Evolutionary conservation across 2,113 vertebrate genomes (phyloP).

Genomic region (Paedocypris sp.): DNA sequence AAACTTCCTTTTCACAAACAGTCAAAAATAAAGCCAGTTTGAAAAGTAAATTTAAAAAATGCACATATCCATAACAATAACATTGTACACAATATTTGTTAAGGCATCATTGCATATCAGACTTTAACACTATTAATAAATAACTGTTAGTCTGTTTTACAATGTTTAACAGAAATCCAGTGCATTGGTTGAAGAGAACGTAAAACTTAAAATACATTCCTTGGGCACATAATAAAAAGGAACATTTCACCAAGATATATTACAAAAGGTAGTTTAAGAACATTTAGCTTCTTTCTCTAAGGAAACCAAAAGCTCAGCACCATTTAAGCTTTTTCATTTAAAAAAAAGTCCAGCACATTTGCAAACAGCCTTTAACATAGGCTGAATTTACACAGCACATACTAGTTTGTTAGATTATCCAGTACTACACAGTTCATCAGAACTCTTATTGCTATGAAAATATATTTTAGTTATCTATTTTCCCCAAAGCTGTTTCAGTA

Average conservation of each 20-base stretch:
- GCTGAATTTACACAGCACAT: background rate
- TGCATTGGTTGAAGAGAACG: background rate
- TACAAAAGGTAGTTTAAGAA: background rate
- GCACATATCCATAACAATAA: background rate
- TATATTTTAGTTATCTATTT: background rate
- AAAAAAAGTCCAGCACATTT: conserved; percentile 21
- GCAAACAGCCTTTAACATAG: background rate
- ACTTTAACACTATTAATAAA: background rate
- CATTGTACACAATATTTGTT: background rate
- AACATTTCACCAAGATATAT: conserved; percentile 19
- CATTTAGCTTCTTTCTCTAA: background rate
- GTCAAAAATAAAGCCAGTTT: too few species aligned
- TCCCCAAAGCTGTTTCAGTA: background rate
- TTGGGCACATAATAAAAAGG: conserved; percentile 19
- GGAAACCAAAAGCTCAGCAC: background rate
- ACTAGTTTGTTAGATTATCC: too few species aligned
- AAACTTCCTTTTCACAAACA: too few species aligned
- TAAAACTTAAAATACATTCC: conserved; percentile 17
- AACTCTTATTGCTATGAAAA: conserved; percentile 10
- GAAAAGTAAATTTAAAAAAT: too few species aligned
- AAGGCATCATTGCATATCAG: background rate
- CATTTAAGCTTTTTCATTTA: background rate
- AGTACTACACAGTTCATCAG: background rate
- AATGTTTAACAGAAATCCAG: background rate
- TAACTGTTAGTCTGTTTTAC: background rate